Percentiles rank a stretch among this genome's conserved stretches.
These are phyloP conservation scores for Galaxea fascicularis DNA, from an alignment of 92 coral and sea anemone genomes.

Conservation along the genomic window DNA sequence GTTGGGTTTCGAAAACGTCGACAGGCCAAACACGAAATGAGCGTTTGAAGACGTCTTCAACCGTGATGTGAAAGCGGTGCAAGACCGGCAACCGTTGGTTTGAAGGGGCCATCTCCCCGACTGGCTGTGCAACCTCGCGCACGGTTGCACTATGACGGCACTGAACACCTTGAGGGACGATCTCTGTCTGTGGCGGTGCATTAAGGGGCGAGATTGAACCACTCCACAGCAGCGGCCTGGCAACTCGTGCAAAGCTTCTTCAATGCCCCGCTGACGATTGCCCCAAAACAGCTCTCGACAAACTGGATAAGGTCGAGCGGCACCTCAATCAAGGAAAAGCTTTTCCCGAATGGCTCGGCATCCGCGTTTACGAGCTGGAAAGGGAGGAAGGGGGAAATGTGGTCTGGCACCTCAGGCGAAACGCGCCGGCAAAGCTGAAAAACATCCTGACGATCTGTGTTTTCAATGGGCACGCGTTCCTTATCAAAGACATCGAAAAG, in stretches of 20 bases:
- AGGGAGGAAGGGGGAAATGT: neutral
- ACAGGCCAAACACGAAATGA: neutral
- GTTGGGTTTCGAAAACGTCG: neutral
- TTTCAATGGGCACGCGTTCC: neutral
- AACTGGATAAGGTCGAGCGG: neutral
- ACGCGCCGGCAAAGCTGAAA: neutral
- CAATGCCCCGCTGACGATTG: neutral
- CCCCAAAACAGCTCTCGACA: neutral
- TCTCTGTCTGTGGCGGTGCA: conserved; percentile 13
- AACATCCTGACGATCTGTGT: no score
- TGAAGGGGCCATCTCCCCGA: neutral
- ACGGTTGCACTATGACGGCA: neutral
- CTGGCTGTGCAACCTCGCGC: conserved; percentile 1
- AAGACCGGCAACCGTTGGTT: neutral
- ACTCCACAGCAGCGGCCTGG: neutral
- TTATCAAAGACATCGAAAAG: no score
- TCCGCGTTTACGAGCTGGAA: neutral
- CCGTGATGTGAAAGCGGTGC: neutral
- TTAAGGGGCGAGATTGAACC: neutral
- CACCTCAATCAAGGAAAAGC: neutral
- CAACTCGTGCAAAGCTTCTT: neutral
- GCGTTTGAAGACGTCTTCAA: neutral
- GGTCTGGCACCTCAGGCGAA: conserved; percentile 1
- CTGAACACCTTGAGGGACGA: neutral
- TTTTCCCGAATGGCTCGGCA: neutral